Base-by-base conservation (phyloP, 2,888 invertebrate species). In the Orthosia gothica region DNA sequence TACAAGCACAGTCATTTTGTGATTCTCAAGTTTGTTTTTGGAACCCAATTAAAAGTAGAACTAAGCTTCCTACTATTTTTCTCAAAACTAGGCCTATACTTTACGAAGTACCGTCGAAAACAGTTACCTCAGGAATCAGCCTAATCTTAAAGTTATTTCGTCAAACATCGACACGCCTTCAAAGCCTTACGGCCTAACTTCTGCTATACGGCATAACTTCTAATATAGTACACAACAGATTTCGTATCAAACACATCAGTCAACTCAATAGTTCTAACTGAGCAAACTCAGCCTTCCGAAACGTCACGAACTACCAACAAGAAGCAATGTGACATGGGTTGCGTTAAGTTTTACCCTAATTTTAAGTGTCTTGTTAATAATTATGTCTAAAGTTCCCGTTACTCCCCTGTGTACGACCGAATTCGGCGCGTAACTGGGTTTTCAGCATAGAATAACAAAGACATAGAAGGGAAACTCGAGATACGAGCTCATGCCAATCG, bases 341-440 rank as follows among this genome's bases (percentile, higher is more conserved):
- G 79, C 76, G 85, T 86, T 83, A 86, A 82, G 82, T 87, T 88
- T 81, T 84, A 83, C 83, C 85, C 84, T 85, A 85, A 89, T 89
- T 88, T 86, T 81, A 89, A 90, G 87, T 89, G 90, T 89, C 89
- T 86, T 84, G 90, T 89, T 86, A 90, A 91, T 91, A 89, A 90
- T 91, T 88, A 91, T 81, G 85, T 86, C 82, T 83, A 79, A 83
- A 81, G 81, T 83, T 85, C 64, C 63, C 59, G 61, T 79, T 80
- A 63, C 76, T 87, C 87, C 87, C 85, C 69, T 45, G 81, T 63
- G 86, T 61, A 50, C 67, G 59, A 58, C 73, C 82, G 67, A 76
- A 71, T 71, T 83, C 62, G 57, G 74, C 15, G 72, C 52, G 75
- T 81, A 61, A 84, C 79, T 64, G 64, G 79, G 73, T 73, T 75